Conservation (phyloP, 92 coral and sea anemone species). For the Heteractis magnifica region DNA sequence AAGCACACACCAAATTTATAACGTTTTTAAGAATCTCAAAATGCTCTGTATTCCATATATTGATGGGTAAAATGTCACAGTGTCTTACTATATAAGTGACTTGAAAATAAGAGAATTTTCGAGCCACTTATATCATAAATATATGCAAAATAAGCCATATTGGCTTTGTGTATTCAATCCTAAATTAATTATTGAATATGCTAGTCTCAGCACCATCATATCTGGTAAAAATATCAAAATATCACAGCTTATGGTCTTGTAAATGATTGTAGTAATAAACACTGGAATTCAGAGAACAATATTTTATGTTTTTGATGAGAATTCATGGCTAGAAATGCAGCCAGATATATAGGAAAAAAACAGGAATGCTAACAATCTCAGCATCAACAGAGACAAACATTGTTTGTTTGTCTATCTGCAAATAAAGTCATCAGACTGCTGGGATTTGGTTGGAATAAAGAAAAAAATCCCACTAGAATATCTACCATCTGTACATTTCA, state of each 20-base stretch:
- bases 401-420: background rate
- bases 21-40: background rate
- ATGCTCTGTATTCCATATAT: background rate
- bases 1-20: background rate
- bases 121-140: background rate
- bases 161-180: background rate
- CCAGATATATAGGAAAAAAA: background rate
- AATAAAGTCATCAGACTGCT: background rate
- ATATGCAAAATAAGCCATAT: background rate
- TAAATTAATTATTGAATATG: slow-evolving; percentile 3
- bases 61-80: too few species aligned
- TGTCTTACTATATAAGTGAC: background rate
- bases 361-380: background rate
- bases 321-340: background rate
- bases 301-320: background rate
- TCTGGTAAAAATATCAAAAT: background rate
- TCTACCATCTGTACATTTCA: background rate
- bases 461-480: background rate
- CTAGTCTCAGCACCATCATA: background rate
- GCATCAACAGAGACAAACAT: background rate
- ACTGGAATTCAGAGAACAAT: background rate
- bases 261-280: background rate
- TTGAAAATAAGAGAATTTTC: background rate
- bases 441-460: background rate
- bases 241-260: background rate